phyloP scores from a whole-genome alignment of 2,113 vertebrate species.

The Gymnarchus niloticus region DNA sequence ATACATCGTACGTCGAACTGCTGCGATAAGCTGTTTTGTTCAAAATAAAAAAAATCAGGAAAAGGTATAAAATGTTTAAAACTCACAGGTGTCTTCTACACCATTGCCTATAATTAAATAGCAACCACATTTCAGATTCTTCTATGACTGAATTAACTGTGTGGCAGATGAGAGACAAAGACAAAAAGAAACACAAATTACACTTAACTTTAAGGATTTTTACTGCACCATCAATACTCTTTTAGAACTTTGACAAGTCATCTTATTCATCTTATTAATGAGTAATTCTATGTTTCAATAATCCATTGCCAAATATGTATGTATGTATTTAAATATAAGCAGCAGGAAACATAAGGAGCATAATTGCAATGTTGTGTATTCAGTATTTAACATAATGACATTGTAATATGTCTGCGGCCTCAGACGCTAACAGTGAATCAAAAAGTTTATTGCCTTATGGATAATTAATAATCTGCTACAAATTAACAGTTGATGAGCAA shows the following conservation, averaged over 20 bases:
- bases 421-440: neutral
- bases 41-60: neutral
- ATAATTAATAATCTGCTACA: neutral
- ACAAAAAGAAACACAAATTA: neutral
- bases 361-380: neutral
- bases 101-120: neutral
- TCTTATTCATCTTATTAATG: neutral
- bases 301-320: neutral
- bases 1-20: too few species aligned
- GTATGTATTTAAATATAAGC: neutral
- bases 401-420: neutral
- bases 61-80: too few species aligned
- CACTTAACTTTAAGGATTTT: neutral
- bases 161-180: neutral
- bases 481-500: neutral
- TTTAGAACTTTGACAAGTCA: neutral
- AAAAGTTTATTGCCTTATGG: neutral
- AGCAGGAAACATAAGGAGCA: neutral
- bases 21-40: neutral
- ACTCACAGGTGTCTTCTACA: neutral
- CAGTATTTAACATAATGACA: neutral
- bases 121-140: neutral
- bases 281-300: neutral
- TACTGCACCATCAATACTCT: neutral
- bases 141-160: neutral